Base-by-base conservation (phyloP, 2,113 vertebrate species). In the Myodes glareolus region DNA sequence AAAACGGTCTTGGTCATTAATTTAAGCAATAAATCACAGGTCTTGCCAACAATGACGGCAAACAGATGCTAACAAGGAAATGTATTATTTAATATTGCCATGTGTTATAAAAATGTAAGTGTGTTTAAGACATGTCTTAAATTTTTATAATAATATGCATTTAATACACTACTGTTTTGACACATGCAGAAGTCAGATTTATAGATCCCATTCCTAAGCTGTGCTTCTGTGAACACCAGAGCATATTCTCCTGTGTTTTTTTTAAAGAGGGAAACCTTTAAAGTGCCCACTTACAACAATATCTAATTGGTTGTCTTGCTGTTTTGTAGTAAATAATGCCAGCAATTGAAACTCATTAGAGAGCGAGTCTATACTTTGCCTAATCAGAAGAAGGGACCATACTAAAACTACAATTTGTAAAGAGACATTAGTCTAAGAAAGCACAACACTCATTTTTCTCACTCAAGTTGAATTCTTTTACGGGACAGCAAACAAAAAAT, bases 1-100 rank as follows among this genome's bases (percentile, higher is more conserved):
- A 98, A 99, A 99, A 98, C 97, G 97, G 98, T 97, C 98, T 98
- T 94, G 98, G 97, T 98, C 97, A 98, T 99, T 99, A 98, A 98
- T 98, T 98, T 98, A 98, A 97, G 97, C 97, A 98, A 99, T 98
- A 98, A 98, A 99, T 99, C 98, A 98, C 61, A 98, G 96, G 96
- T 96, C 95, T 98, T 98, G 98, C 97, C 98, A 98, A 98, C 97
- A 98, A 97, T 98, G 98, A 98, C 98, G 98, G 98, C 98, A 98
- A 99, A 99, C 98, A 99, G 98, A 99, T 98, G 98, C 98, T 99
- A 99, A 99, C 98, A 98, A 98, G 98, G 98, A 99, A 98, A 98
- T 97, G 97, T 98, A 98, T 98, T 98, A 98, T 98, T 98, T 98
- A 98, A 98, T 98, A 98, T 98, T 98, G 98, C 97, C 97, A 95